Conservation (phyloP, 92 coral and sea anemone genomes). For the Epizoanthus scotinus region DNA sequence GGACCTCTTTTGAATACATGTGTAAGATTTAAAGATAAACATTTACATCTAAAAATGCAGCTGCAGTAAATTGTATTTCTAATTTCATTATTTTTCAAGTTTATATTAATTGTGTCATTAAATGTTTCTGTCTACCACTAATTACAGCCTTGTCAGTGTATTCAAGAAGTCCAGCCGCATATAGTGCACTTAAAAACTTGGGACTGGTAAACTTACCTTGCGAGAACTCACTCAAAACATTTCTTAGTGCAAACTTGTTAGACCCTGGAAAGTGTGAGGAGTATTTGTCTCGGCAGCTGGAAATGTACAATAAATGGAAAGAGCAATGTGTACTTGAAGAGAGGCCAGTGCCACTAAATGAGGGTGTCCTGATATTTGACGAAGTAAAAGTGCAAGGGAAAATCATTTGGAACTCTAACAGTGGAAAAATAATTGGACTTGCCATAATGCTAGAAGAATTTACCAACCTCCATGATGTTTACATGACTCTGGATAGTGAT, state of each 20-base stretch:
- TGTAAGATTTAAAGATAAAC: too few relatives aligned
- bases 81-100: too few relatives aligned
- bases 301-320: slow-evolving; percentile 26
- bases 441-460: slow-evolving; percentile 46
- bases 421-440: slow-evolving; percentile 40
- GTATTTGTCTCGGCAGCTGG: slow-evolving; percentile 26
- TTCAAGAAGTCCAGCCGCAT: slow-evolving; percentile 53
- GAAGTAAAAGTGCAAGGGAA: slow-evolving; percentile 51
- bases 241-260: slow-evolving; percentile 28
- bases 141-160: slow-evolving; percentile 53
- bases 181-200: slow-evolving; percentile 36
- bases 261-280: slow-evolving; percentile 45
- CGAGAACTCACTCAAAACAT: slow-evolving; percentile 41
- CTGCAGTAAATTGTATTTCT: too few relatives aligned
- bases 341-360: slow-evolving; percentile 32
- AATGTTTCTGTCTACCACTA: too few relatives aligned
- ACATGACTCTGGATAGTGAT: slow-evolving; percentile 43
- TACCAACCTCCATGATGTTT: slow-evolving; percentile 46
- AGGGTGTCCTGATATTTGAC: slow-evolving; percentile 44
- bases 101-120: too few relatives aligned
- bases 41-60: too few relatives aligned
- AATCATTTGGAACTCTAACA: slow-evolving; percentile 50
- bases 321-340: slow-evolving; percentile 26
- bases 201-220: slow-evolving; percentile 48
- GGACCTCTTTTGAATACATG: too few relatives aligned